Evolutionary conservation across 2,113 vertebrate species (phyloP).

Genomic region (Oncorhynchus nerka): DNA sequence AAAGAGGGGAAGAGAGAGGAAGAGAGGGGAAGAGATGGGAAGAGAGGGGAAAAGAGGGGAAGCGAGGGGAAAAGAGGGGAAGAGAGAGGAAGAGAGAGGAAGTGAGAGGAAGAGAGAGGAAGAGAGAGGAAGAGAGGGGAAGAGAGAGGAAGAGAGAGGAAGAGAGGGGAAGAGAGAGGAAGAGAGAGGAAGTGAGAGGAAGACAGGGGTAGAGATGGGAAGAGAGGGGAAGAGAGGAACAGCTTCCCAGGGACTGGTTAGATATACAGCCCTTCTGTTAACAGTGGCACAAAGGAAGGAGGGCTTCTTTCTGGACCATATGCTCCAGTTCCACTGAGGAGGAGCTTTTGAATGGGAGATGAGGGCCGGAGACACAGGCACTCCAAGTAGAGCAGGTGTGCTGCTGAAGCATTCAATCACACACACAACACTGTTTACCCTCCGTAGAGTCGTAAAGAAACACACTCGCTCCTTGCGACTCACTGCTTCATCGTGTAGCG

Average conservation of each 20-base stretch:
- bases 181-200: too few species aligned
- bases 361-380: constrained; percentile 54
- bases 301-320: constrained; percentile 45
- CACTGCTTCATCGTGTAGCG: background rate
- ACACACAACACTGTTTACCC: constrained; percentile 40
- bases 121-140: too few species aligned
- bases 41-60: too few species aligned
- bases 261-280: constrained; percentile 48
- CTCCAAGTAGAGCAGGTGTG: constrained; percentile 66
- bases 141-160: too few species aligned
- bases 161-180: too few species aligned
- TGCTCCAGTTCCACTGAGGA: constrained; percentile 57
- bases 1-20: too few species aligned
- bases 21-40: too few species aligned
- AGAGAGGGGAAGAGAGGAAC: constrained; percentile 17
- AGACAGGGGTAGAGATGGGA: too few species aligned
- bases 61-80: too few species aligned
- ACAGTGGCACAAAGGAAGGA: constrained; percentile 51
- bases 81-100: too few species aligned
- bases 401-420: constrained; percentile 52
- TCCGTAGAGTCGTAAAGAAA: constrained; percentile 49
- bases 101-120: too few species aligned
- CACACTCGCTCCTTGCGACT: constrained; percentile 30
- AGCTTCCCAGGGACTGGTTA: constrained; percentile 45
- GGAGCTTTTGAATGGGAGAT: constrained; percentile 50